Base-by-base conservation (phyloP, 2,888 invertebrate genomes). In the Callinectes sapidus region DNA sequence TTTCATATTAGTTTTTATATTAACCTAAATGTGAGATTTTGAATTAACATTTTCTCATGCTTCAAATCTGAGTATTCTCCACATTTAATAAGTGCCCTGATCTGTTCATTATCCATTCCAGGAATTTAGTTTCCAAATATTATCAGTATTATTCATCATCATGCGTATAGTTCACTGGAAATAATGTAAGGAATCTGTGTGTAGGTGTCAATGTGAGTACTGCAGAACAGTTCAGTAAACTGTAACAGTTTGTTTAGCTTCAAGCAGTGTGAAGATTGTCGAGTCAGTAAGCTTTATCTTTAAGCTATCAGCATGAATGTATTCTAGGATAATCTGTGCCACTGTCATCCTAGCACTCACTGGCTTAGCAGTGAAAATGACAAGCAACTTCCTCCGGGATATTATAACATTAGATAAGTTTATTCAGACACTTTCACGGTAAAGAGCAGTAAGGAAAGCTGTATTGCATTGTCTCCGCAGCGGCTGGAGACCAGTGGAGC, bases 401-500 rank as follows among this genome's bases (percentile, higher is more conserved):
- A 2, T 71, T 2, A n/a, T 28, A 71, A 71, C 28, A 66, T 66
- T 6, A 18, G n/a, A 28, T 71, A n/a, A 71, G 71, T 28, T 16
- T 5, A 16, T 61, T 61, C n/a, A 71, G 71, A 71, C 18, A n/a
- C 23, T 71, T 23, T 71, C 71, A 71, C n/a, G 10, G n/a, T 28
- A 10, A 23, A 16, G 32, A 77, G 13, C 32, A 23, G 28, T 54
- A 16, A 54, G 32, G n/a, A 18, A 13, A 10, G 42, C 32, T 35
- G 39, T 54, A 23, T 10, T 39, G 23, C 86, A 1, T n/a, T 55
- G 48, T 90, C n/a, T 87, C 66, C 35, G 1, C 61, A 81, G 89
- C 89, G 86, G 92, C 87, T 28, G 92, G 90, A 32, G 90, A 90
- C n/a, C 89, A 90, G 85, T 94, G 94, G 94, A 94, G 94, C 54